Evolutionary conservation across 1,140 invertebrate genomes (phyloP).

Genomic region (Steinernema khuongi): DNA sequence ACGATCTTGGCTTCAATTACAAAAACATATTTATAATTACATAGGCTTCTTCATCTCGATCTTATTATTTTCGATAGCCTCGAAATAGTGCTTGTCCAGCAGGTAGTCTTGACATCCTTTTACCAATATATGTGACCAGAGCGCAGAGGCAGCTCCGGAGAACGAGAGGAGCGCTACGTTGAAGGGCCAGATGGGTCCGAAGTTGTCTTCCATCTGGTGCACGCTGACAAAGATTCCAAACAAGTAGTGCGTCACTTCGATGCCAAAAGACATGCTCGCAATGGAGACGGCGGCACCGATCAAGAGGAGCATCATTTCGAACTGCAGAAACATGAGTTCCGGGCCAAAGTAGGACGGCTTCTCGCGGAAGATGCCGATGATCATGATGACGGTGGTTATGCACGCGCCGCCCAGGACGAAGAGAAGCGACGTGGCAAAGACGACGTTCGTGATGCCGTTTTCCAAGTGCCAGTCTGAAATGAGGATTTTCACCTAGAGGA

Average conservation of each 20-base stretch:
- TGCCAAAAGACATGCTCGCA: slow-evolving; percentile 47
- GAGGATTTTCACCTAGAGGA: no score
- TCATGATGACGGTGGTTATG: slow-evolving; percentile 43
- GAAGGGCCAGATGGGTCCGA: slow-evolving; percentile 53
- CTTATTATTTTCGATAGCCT: slow-evolving; percentile 18
- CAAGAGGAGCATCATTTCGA: slow-evolving; percentile 49
- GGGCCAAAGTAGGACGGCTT: slow-evolving; percentile 43
- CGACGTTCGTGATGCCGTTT: slow-evolving; percentile 29
- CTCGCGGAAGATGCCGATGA: slow-evolving; percentile 40
- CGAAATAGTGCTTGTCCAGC: slow-evolving; percentile 50
- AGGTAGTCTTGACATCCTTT: slow-evolving; percentile 47
- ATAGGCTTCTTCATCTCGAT: slow-evolving; percentile 11
- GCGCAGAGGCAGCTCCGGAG: slow-evolving; percentile 48
- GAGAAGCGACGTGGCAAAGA: slow-evolving; percentile 8
- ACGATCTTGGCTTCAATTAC: no score
- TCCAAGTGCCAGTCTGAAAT: slow-evolving; percentile 35
- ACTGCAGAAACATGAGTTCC: slow-evolving; percentile 45
- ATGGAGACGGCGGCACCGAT: slow-evolving; percentile 47
- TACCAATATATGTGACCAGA: slow-evolving; percentile 52
- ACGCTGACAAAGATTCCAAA: slow-evolving; percentile 50
- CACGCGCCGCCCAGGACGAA: slow-evolving; percentile 36
- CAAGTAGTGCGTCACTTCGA: slow-evolving; percentile 43
- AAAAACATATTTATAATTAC: neutral
- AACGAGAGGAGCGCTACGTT: slow-evolving; percentile 50
- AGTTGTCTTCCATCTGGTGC: slow-evolving; percentile 40